Evolutionary conservation across 2,888 invertebrate genomes (phyloP), one percentile per base, ranked within the genome.

Genomic region (Chaetogeoica ovagalla): DNA sequence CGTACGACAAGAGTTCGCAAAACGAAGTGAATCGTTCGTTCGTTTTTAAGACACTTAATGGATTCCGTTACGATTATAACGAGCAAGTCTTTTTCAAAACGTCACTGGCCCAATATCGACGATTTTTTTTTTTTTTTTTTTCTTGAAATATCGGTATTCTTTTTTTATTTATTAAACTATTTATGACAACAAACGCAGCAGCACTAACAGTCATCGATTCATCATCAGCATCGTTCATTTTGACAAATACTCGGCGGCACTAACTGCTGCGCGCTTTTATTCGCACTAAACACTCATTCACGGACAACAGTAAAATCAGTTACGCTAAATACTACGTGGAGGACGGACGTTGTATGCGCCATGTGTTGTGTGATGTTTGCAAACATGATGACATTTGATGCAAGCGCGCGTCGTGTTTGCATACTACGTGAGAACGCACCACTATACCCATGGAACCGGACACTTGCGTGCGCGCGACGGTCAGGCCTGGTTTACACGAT

Each of bases 1-100:
- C 69, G 55, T 69, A 55, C 66, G 39, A 66, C 66, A 66, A 37
- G 43, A 66, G 21, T 66, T 66, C n/a, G 66, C 39, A 66, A 66
- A 66, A 66, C 43, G 39, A 66, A 66, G 19, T n/a, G n/a, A n/a
- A 43, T 17, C 66, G 0, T 66, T n/a, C 43, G 15, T 66, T 66
- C 66, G 55, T 37, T 69, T 55, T 55, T 55, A 69, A 30, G 30
- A 55, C 69, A 19, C 55, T 23, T 30, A 55, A 55, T 52, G 23
- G 52, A 55, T 55, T n/a, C 69, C 19, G 30, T 9, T 55, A 43
- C 55, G n/a, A 69, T 30, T 69, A 55, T 43, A 55, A 69, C 8
- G 23, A 2, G 55, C 69, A 19, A 23, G 55, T 11, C n/a, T 55
- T 69, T 55, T 55, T 69, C 52, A 69, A 69, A 55, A 69, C 55